Conservation (phyloP, 92 coral and sea anemone genomes). For the Metridium senile region DNA sequence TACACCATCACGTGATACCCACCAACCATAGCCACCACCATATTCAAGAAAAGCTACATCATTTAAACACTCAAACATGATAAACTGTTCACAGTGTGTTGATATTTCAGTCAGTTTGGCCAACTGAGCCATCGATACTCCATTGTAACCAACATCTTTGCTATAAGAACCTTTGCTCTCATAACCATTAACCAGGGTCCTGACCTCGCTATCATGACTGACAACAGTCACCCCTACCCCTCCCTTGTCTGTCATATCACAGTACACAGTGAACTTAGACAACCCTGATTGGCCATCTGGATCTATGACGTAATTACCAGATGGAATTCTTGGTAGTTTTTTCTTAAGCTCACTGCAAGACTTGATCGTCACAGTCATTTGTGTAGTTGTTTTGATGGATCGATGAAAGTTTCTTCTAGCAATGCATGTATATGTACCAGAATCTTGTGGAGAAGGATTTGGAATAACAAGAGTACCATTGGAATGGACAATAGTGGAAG, state of each 20-base stretch:
- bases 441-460: not conserved
- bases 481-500: slow-evolving; percentile 1
- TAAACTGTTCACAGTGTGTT: slow-evolving; percentile 63
- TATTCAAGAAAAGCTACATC: slow-evolving; percentile 17
- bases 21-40: slow-evolving; percentile 36
- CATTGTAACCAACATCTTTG: slow-evolving; percentile 50
- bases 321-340: not conserved
- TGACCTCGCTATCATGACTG: slow-evolving; percentile 44
- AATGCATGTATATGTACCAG: slow-evolving; percentile 45
- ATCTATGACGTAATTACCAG: slow-evolving; percentile 38
- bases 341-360: slow-evolving; percentile 36
- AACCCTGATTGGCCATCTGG: slow-evolving; percentile 46
- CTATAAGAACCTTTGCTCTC: slow-evolving; percentile 28
- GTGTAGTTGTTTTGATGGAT: slow-evolving; percentile 36
- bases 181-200: slow-evolving; percentile 28
- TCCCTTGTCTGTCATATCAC: slow-evolving; percentile 62
- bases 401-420: slow-evolving; percentile 37
- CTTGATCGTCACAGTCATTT: not conserved
- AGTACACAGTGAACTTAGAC: slow-evolving; percentile 43
- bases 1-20: slow-evolving; percentile 75
- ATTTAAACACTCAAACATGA: slow-evolving; percentile 53
- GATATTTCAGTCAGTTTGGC: slow-evolving; percentile 58
- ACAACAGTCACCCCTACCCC: slow-evolving; percentile 59
- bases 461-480: slow-evolving; percentile 37
- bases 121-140: slow-evolving; percentile 54